Base-by-base conservation (phyloP, 2,113 vertebrate species). In the Hystrix cristata region DNA sequence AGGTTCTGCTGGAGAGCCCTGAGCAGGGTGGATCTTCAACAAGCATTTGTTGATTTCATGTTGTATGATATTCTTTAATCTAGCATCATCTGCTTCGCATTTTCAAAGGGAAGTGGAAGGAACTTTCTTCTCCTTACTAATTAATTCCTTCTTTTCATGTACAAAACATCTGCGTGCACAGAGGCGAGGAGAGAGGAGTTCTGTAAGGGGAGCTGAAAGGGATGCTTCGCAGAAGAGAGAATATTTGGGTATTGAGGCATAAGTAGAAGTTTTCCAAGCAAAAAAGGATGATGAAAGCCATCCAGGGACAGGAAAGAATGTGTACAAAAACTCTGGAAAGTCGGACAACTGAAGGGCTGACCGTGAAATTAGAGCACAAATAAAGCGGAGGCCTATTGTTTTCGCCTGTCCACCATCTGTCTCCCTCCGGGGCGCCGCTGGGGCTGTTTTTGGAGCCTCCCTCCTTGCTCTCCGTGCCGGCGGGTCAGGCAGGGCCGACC, bases 71-170 rank as follows among this genome's bases (percentile, higher is more conserved):
- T 94, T 76, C 83, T 91, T 88, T 94, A 86, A 94, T 93, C 89
- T 91, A 65, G 67, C 76, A 59, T 85, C 96, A 96, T 94, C 87
- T 97, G 97, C 69, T 95, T 97, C 65, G 71, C 92, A 95, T 97
- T 97, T 97, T 67, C 90, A 55, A 94, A 96, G 87, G 90, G 94
- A 90, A 87, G 59, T 97, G 97, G 87, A 60, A 55, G 31, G 31
- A 60, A 76, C 55, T 65, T 76, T 95, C 87, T 81, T 94, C 46
- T 67, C 78, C 90, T 87, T 43, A 31, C 59, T 96, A 95, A 83
- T 90, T 81, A 96, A 31, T 79, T 65, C 80, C 71, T 84, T 74
- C 59, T 87, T 57, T 80, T 43, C 11, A 0, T 87, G 46, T 57
- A 8, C 86, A 57, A 55, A 83, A 78, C 12, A 8, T 31, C 0